Evolutionary conservation across 2,113 vertebrate genomes (phyloP).

Genomic region (Struthio camelus): DNA sequence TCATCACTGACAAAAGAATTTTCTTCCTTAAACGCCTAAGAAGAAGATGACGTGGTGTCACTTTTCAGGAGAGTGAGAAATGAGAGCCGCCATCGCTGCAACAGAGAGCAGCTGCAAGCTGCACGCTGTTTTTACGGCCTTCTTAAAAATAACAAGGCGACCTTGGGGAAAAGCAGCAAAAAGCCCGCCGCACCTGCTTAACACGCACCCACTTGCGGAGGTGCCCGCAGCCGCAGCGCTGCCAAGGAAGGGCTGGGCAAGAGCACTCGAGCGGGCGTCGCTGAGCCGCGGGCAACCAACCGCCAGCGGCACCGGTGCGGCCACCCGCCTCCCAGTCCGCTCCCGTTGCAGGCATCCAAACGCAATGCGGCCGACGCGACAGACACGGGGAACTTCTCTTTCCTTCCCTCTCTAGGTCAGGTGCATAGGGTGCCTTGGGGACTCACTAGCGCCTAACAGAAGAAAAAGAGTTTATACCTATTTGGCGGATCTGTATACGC

Average conservation of each 20-base stretch:
- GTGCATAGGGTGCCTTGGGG: too few relatives aligned
- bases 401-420: neutral
- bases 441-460: neutral
- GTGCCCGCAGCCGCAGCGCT: accelerated
- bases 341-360: too few relatives aligned
- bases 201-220: neutral
- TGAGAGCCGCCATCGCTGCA: neutral
- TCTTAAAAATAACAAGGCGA: neutral
- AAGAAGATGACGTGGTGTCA: neutral
- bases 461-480: neutral
- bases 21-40: neutral
- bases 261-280: accelerated
- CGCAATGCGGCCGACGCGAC: too few relatives aligned
- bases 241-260: neutral
- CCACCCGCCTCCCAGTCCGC: too few relatives aligned
- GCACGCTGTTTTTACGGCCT: neutral
- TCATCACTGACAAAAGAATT: neutral
- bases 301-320: too few relatives aligned
- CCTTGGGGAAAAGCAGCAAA: neutral
- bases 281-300: neutral
- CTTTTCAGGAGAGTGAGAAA: neutral
- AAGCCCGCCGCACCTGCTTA: neutral
- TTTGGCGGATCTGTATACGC: neutral
- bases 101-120: neutral
- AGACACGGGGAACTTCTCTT: too few relatives aligned